Base-by-base conservation (phyloP, 2,888 invertebrate genomes). In the Caenorhabditis zanzibari region DNA sequence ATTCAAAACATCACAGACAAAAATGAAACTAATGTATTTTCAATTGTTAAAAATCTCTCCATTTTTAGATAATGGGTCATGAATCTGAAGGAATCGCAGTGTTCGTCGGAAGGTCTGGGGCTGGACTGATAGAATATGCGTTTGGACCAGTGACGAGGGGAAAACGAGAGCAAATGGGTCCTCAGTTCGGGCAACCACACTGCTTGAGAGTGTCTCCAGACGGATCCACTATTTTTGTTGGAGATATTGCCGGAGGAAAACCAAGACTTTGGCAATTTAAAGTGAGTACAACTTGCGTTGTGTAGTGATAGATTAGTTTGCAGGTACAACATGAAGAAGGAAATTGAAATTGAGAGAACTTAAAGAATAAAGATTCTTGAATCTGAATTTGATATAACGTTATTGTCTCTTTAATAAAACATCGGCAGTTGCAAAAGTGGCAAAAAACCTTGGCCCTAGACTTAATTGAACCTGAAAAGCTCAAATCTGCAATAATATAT, bases 191-290 rank as follows among this genome's bases (percentile, higher is more conserved):
- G 74, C 95, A 95, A 92, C 96, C 96, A 0, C 97, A 97, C 93
- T 96, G 96, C 92, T 93, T 97, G 3, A 95, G 89, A 59, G 81
- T 89, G 16, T 94, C 95, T 0, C 91, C 93, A 0, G 95, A 95
- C 93, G 96, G 95, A 28, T 93, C 93, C 59, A 92, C 93, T 72
- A 94, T 96, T 10, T 96, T 95, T 92, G 95, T 96, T 0, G 96
- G 95, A 0, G 96, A 96, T 92, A 93, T 96, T 74, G 81, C 86
- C 22, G 94, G 95, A 90, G 95, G 95, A 0, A 94, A 94, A 90
- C 94, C 90, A 9, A 80, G 87, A 16, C 82, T 92, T n/a, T 92
- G 92, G 91, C 85, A 88, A 68, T 89, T 92, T 56, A 89, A 90
- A 81, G 89, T 89, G 22, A 56, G 59, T 66, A 4, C 26, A 2